Percentiles rank a stretch among this genome's conserved stretches.
These are phyloP conservation scores for Dorcus hopei DNA, from an alignment of 2,888 invertebrate genomes.

Conservation along the genomic window DNA sequence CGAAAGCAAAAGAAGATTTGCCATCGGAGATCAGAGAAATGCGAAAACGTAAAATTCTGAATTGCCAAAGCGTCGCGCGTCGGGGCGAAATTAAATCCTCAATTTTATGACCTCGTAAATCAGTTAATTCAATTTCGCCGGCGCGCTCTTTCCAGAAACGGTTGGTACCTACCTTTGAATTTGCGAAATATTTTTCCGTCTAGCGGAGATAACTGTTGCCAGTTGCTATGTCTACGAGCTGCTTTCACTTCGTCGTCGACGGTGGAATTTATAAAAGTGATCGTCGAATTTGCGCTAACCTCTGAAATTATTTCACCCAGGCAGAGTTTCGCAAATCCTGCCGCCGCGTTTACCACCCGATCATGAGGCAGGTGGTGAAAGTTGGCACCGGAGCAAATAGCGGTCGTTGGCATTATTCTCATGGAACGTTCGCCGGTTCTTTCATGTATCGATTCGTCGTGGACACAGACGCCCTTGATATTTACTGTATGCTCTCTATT, in stretches of 20 bases:
- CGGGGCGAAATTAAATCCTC: no score
- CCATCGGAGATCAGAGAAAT: no score
- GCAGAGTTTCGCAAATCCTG: not conserved
- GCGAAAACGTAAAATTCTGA: no score
- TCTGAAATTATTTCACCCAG: not conserved
- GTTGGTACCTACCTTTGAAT: no score
- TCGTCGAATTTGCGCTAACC: not conserved
- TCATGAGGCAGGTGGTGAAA: conserved; percentile 15
- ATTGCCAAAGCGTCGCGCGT: no score
- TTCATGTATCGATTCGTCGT: conserved; percentile 1
- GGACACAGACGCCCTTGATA: conserved; percentile 16
- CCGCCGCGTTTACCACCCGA: conserved; percentile 7
- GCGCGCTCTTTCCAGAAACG: no score
- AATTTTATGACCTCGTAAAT: no score
- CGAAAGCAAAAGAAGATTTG: no score
- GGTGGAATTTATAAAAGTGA: not conserved
- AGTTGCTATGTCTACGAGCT: not conserved
- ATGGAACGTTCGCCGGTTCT: not conserved
- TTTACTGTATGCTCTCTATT: conserved; percentile 1
- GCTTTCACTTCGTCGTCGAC: conserved; percentile 1
- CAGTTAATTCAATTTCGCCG: no score
- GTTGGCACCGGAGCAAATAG: not conserved
- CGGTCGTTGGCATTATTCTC: conserved; percentile 3
- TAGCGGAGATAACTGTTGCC: not conserved
- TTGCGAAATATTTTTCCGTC: no score